A percentile compares a stretch with the other conserved stretches of the same genome.
Evolutionary conservation across 2,888 invertebrate genomes (phyloP).

Genomic region (Ormia ochracea): DNA sequence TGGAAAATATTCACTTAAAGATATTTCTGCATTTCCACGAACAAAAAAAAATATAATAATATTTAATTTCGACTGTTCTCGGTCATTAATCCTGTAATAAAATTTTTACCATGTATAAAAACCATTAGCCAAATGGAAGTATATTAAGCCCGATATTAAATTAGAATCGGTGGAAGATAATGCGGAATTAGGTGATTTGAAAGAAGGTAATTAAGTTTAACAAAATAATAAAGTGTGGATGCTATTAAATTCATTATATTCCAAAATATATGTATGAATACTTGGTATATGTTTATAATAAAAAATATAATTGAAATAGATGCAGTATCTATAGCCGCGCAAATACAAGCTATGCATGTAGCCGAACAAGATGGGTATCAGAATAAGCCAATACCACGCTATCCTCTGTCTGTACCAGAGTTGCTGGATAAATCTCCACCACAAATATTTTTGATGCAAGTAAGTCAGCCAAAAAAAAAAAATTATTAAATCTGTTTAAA

Average conservation of each 20-base stretch:
- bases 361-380: conserved; percentile 61
- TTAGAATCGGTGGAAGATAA: conserved; percentile 30
- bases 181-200: not conserved
- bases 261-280: not conserved
- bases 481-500: not conserved
- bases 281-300: not conserved
- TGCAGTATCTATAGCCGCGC: conserved; percentile 65
- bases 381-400: conserved; percentile 61
- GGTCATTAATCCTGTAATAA: not conserved
- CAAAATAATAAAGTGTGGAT: not conserved
- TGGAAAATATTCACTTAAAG: not conserved
- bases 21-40: not conserved
- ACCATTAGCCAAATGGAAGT: conserved; percentile 61
- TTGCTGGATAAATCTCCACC: conserved; percentile 69
- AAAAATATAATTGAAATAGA: conserved; percentile 23
- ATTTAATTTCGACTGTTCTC: not conserved
- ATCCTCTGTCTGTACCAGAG: conserved; percentile 70
- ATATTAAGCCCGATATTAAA: conserved; percentile 60
- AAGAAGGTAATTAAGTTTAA: conserved; percentile 38
- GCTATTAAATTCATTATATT: not conserved
- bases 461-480: conserved; percentile 63
- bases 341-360: conserved; percentile 68
- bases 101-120: not conserved
- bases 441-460: conserved; percentile 74
- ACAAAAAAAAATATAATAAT: not conserved